Evolutionary conservation across 2,797 vertebrate species (phyloP), one percentile per base, ranked within the genome.

Genomic region (Choloepus didactylus): DNA sequence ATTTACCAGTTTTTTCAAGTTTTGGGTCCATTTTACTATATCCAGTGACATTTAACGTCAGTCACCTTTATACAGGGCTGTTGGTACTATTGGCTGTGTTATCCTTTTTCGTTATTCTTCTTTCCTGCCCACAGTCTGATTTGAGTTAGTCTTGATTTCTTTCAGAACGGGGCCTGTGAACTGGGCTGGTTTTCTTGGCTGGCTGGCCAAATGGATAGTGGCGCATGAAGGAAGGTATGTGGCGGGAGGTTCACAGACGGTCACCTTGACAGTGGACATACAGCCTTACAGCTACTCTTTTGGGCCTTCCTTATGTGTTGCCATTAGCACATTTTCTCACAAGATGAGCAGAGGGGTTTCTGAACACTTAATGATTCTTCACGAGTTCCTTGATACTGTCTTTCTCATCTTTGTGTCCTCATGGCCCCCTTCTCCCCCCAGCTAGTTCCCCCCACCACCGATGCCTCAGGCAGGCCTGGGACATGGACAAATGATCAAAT

Each of bases 141-240:
- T 66, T 81, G 84, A 95, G 92, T 79, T 85, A 87, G 94, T 91
- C 91, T 93, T 81, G 70, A 64, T 94, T 89, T 91, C 49, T 95
- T 94, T 96, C 80, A 87, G 89, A 86, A 88, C 18, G 4, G 89
- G 86, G 41, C 70, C 94, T 96, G 79, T 91, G 89, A 90, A 72
- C 83, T 77, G 51, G 85, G 69, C 84, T 86, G 81, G 56, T 82
- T 97, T 90, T 94, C 88, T 92, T 96, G 29, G 31, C 31, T 16
- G 35, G 54, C 31, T 31, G 89, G 66, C 89, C 90, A 93, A 16
- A 66, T 91, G 66, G n/a, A 46, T 90, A 94, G 81, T 95, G 64
- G 84, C 73, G 41, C 83, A 0, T 84, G 84, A 62, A 46, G 73
- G 83, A 81, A 94, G 75, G 59, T 60, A 51, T 60, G 83, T 94